phyloP scores from a whole-genome alignment of 1,140 invertebrate genomes.

The Cecropterus lyciades region DNA sequence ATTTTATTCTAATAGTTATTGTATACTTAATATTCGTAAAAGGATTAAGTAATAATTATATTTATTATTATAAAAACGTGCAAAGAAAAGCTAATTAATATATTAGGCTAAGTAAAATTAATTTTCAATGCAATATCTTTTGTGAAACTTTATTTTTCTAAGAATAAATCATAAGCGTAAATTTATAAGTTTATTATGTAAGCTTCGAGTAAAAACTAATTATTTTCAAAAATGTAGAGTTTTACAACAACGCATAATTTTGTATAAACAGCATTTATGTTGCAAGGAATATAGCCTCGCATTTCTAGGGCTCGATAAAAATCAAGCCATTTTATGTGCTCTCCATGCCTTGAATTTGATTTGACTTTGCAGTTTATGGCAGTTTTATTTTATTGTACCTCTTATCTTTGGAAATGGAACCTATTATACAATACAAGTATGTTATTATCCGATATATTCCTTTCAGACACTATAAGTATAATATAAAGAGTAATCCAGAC shows the following conservation, averaged over 20 bases:
- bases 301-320: slow-evolving; percentile 35
- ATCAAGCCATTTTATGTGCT: slow-evolving; percentile 32
- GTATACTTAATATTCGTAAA: too few relatives aligned
- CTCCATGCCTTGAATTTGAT: slow-evolving; percentile 34
- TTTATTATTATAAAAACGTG: too few relatives aligned
- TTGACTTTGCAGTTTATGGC: slow-evolving; percentile 36
- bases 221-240: background rate
- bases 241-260: slow-evolving; percentile 23
- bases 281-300: slow-evolving; percentile 32
- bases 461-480: slow-evolving; percentile 8
- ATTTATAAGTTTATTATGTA: background rate
- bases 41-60: too few relatives aligned
- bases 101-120: too few relatives aligned
- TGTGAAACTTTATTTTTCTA: too few relatives aligned
- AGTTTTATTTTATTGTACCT: slow-evolving; percentile 35
- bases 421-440: slow-evolving; percentile 25
- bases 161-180: too few relatives aligned
- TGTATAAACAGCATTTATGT: slow-evolving; percentile 31
- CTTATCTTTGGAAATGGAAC: slow-evolving; percentile 30
- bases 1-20: too few relatives aligned
- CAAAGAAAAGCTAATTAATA: too few relatives aligned
- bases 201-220: background rate
- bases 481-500: slow-evolving; percentile 13
- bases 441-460: slow-evolving; percentile 20
- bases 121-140: too few relatives aligned